Conservation (phyloP, 2,113 vertebrate species). For the Corvus hawaiiensis region DNA sequence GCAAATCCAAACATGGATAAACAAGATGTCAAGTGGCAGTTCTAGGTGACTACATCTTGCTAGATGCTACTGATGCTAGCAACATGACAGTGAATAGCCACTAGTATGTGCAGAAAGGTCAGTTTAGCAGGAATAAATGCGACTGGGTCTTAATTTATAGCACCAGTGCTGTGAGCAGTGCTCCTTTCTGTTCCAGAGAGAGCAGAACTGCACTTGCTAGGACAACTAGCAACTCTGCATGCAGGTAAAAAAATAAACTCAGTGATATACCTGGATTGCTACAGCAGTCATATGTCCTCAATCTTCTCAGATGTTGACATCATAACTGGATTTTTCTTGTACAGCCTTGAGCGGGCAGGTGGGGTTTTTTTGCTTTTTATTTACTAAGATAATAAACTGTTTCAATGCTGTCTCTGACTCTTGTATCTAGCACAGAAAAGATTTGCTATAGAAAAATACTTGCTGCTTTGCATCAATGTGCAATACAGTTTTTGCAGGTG, state of each 20-base stretch:
- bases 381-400: not conserved
- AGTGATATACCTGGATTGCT: not conserved
- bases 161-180: not conserved
- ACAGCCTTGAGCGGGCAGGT: not conserved
- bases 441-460: not conserved
- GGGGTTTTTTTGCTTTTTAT: not conserved
- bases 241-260: not conserved
- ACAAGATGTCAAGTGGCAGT: not conserved
- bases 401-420: not conserved
- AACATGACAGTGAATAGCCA: not conserved
- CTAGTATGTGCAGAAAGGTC: not conserved
- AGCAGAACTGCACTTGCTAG: not conserved
- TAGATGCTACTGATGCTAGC: not conserved
- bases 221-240: not conserved
- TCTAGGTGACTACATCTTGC: not conserved
- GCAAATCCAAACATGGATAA: not conserved
- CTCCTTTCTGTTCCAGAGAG: not conserved
- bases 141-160: not conserved
- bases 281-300: not conserved
- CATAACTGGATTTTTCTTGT: not conserved
- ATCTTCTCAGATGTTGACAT: not conserved
- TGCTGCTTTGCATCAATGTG: not conserved
- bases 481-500: not conserved
- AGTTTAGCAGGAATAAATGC: not conserved
- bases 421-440: not conserved